Evolutionary conservation across 2,888 invertebrate genomes (phyloP).

Genomic region (Odontothrips loti): DNA sequence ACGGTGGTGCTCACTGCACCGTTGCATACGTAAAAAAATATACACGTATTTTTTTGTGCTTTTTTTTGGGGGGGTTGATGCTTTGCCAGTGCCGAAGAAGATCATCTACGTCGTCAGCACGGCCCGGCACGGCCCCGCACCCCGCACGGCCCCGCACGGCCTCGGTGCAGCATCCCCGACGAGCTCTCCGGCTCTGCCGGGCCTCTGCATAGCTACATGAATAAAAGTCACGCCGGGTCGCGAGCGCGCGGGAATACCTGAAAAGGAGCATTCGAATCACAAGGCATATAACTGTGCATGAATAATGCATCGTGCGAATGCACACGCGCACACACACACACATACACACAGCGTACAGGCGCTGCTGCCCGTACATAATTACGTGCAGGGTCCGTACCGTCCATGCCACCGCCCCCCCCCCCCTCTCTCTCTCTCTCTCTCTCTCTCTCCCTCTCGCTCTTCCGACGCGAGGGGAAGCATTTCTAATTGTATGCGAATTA

Average conservation of each 20-base stretch:
- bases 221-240: background rate
- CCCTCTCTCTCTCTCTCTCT: background rate
- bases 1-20: too few relatives aligned
- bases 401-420: background rate
- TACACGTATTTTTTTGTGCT: too few relatives aligned
- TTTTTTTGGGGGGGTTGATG: too few relatives aligned
- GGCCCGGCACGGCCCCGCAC: too few relatives aligned
- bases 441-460: background rate
- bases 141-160: too few relatives aligned
- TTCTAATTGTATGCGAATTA: slow-evolving; percentile 1
- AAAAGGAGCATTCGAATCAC: slow-evolving; percentile 24
- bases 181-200: too few relatives aligned
- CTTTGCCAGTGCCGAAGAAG: too few relatives aligned
- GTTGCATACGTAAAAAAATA: too few relatives aligned
- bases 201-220: background rate
- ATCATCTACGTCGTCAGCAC: too few relatives aligned
- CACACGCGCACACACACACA: background rate
- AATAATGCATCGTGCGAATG: background rate
- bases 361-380: background rate
- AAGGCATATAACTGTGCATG: slow-evolving; percentile 2
- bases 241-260: background rate
- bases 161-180: too few relatives aligned
- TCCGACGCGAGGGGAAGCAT: background rate
- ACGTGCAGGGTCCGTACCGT: background rate
- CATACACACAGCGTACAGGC: background rate